These are phyloP conservation scores for Eristalinus aeneus DNA, from an alignment of 2,888 invertebrate genomes.

Conservation along the genomic window DNA sequence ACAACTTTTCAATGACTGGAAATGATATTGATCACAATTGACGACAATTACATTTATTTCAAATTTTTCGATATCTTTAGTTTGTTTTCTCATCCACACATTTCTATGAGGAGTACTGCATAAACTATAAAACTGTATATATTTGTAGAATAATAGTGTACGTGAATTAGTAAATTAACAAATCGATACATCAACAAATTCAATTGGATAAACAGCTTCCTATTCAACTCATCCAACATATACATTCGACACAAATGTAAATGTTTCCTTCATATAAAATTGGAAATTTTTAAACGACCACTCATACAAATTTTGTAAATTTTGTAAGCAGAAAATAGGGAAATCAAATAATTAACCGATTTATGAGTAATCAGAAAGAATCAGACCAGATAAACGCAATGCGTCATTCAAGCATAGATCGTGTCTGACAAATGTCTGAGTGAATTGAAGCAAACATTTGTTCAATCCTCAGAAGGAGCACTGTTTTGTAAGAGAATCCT, in stretches of 20 bases:
- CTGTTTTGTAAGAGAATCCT: background rate
- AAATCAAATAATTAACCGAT: background rate
- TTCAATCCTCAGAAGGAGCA: background rate
- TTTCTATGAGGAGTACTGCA: slow-evolving; percentile 2
- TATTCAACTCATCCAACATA: background rate
- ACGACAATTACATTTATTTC: no score
- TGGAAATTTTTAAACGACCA: background rate
- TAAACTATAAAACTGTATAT: slow-evolving; percentile 41
- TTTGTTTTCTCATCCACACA: slow-evolving; percentile 4
- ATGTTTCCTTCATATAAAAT: background rate
- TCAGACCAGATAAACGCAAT: background rate
- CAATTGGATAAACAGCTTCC: slow-evolving; percentile 3
- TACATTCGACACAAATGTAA: background rate
- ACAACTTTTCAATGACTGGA: no score
- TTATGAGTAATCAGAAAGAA: background rate
- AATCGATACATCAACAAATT: background rate
- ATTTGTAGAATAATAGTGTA: slow-evolving; percentile 24
- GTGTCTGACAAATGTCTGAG: background rate
- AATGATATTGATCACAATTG: no score
- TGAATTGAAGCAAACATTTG: background rate
- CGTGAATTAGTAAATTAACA: background rate
- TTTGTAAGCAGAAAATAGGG: background rate
- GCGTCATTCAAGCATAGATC: background rate
- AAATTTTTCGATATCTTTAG: no score
- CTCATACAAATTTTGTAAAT: background rate